Base-by-base conservation (phyloP, 2,113 vertebrate genomes). In the Campylomormyrus numenius region DNA sequence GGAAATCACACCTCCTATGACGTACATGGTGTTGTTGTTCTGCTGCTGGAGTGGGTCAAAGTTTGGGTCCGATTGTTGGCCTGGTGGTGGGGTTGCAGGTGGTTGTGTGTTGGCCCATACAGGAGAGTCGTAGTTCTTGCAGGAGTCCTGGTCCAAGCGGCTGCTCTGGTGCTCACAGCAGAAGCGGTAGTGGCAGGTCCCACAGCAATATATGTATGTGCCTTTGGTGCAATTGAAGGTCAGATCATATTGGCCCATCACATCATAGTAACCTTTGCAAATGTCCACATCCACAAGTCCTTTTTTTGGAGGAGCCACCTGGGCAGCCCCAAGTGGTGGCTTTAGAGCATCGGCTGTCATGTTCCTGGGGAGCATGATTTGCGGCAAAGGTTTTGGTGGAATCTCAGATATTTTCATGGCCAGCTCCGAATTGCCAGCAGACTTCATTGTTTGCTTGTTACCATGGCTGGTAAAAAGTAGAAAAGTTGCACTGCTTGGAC, bases 121-220 rank as follows among this genome's bases (percentile, higher is more conserved):
- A 0, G 97, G 97, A 15, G 96, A 95, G 91, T 93, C 95, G 92
- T 97, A 97, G 94, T 98, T 98, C 93, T 91, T 97, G 94, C 97
- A 98, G 91, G 95, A 92, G 15, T 96, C 96, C 95, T 98, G 97
- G 91, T 97, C 96, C 91, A 98, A 95, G 48, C 97, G 96, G 94
- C 92, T 96, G 93, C 96, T 94, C 90, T 95, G 96, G 93, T 97
- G 97, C 90, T 97, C 96, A 90, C 97, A 98, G 97, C 97, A 98
- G 95, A 98, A 98, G 80, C 97, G 97, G 93, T 97, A 98, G 91
- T 97, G 96, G 93, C 97, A 98, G 39, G 97, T 98, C 31, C 97
- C 97, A 45, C 97, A 98, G 95, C 97, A 98, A 96, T 97, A 97
- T 91, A 97, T 96, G 95, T 96, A 98, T 91, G 96, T 97, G 91